These are phyloP conservation scores for Papio anubis DNA, from an alignment of 2,113 vertebrate genomes.

Conservation along the genomic window DNA sequence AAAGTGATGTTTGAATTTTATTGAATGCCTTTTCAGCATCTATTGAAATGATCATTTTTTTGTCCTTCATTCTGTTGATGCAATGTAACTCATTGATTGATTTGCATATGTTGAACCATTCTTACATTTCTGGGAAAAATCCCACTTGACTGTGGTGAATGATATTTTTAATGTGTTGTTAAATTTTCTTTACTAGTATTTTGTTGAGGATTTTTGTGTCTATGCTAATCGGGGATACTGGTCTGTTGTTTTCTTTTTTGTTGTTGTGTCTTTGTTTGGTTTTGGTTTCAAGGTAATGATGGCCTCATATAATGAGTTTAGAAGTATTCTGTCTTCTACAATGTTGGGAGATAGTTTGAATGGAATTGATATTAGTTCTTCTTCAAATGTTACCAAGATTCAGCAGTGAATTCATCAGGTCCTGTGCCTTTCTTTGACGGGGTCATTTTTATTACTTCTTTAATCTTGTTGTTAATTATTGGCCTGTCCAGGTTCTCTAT, in stretches of 20 bases:
- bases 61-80: neutral
- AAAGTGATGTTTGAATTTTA: neutral
- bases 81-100: neutral
- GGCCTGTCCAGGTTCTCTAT: neutral
- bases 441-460: neutral
- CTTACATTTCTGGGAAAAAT: neutral
- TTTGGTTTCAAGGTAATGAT: neutral
- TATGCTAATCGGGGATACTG: too few relatives aligned
- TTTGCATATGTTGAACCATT: neutral
- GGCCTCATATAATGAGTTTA: neutral
- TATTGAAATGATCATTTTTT: neutral
- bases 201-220: too few relatives aligned
- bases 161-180: neutral
- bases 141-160: neutral
- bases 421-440: neutral
- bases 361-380: neutral
- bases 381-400: neutral
- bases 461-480: neutral
- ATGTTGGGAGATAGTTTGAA: neutral
- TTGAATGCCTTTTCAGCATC: neutral
- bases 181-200: too few relatives aligned
- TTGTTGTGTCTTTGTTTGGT: neutral
- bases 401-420: neutral
- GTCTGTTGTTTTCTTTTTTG: neutral
- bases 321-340: neutral